Conservation (phyloP, 2,797 vertebrate genomes). For the Takifugu ocellatus region DNA sequence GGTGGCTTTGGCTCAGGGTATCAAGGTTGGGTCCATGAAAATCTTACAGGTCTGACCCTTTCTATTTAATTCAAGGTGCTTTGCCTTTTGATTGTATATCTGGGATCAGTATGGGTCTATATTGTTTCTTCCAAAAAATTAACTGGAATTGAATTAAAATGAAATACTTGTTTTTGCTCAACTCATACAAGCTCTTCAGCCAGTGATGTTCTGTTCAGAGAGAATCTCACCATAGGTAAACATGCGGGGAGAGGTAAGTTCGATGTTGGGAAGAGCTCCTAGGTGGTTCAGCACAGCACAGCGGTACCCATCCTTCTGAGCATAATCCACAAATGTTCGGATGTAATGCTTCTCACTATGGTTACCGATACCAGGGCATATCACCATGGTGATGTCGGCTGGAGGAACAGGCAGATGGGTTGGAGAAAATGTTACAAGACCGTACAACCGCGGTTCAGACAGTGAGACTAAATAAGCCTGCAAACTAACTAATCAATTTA, state of each 20-base stretch:
- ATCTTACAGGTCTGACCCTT: conserved; percentile 1
- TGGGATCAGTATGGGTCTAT: too few relatives aligned
- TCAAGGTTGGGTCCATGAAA: conserved; percentile 12
- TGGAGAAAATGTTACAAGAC: conserved; percentile 6
- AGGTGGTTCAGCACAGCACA: conserved; percentile 96
- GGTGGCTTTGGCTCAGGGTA: conserved; percentile 21
- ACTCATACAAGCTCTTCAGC: too few relatives aligned
- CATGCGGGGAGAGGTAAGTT: conserved; percentile 97
- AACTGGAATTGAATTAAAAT: too few relatives aligned
- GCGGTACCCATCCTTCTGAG: conserved; percentile 93
- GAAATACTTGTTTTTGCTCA: too few relatives aligned
- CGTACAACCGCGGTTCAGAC: conserved; percentile 17
- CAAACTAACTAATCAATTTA: too few relatives aligned
- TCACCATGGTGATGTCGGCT: conserved; percentile 98
- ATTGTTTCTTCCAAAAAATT: too few relatives aligned
- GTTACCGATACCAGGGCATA: conserved; percentile 97
- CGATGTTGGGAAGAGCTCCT: conserved; percentile 93
- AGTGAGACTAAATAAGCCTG: not conserved
- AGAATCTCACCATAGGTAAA: conserved; percentile 87
- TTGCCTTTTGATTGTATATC: too few relatives aligned
- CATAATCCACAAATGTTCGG: conserved; percentile 94
- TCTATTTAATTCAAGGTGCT: too few relatives aligned
- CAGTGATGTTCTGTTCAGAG: too few relatives aligned
- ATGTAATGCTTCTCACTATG: conserved; percentile 99
- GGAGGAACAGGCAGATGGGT: conserved; percentile 37